These are phyloP conservation scores for Erebia epiphron DNA, from an alignment of 2,888 invertebrate species.

Conservation along the genomic window DNA sequence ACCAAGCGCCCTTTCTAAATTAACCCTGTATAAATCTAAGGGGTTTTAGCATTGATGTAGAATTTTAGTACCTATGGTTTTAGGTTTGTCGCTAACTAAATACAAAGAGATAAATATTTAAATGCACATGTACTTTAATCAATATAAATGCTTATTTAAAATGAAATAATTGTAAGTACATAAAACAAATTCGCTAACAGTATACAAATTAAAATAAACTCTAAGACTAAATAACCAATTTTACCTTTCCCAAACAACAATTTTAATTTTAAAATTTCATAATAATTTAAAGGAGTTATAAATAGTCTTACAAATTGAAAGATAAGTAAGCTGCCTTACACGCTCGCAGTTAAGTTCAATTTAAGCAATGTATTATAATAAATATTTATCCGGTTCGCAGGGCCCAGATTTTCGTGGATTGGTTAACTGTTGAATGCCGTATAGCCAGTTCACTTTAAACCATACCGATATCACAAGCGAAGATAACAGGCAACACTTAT, in stretches of 20 bases:
- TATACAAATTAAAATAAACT: constrained; percentile 32
- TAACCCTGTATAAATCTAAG: no score
- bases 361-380: no score
- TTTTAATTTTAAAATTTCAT: not conserved
- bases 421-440: no score
- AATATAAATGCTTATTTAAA: constrained; percentile 7
- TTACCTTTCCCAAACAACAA: not conserved
- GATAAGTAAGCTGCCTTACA: not conserved
- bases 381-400: no score
- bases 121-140: constrained; percentile 8
- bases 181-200: constrained; percentile 30
- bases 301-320: constrained; percentile 3
- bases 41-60: no score
- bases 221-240: constrained; percentile 24
- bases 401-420: no score
- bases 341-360: not conserved
- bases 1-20: no score
- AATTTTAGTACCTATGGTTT: no score
- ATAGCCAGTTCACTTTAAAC: no score
- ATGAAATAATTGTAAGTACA: not conserved
- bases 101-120: not conserved
- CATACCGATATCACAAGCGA: no score
- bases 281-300: not conserved
- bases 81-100: no score
- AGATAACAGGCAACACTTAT: no score